Evolutionary conservation across 2,113 vertebrate species (phyloP).

Genomic region (Sceloporus tristichus): DNA sequence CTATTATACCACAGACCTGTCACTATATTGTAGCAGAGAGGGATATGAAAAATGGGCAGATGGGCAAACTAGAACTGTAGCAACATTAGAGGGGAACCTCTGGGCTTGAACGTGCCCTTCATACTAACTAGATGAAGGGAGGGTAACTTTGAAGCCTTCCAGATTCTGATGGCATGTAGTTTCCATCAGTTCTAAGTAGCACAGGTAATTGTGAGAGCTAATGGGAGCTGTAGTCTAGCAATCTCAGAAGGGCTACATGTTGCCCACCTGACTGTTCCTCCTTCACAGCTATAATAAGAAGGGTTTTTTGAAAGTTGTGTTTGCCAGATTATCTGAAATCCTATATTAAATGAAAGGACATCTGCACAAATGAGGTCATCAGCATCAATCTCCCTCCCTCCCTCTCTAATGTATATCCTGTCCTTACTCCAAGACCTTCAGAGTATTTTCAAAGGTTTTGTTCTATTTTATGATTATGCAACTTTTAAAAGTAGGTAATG

Average conservation of each 20-base stretch:
- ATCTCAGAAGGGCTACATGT: no score
- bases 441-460: background rate
- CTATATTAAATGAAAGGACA: background rate
- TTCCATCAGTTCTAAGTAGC: no score
- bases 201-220: no score
- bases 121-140: no score
- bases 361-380: background rate
- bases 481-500: background rate
- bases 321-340: background rate
- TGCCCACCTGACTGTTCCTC: no score
- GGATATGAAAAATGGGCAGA: background rate
- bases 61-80: background rate
- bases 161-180: no score
- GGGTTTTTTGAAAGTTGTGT: background rate
- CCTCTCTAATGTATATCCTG: background rate
- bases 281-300: no score
- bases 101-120: background rate
- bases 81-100: background rate
- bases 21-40: background rate
- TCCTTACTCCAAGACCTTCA: background rate
- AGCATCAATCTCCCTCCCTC: background rate
- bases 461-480: background rate
- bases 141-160: no score
- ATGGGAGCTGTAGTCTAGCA: no score
- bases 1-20: background rate